Evolutionary conservation across 2,888 invertebrate species (phyloP).

Genomic region (Frankliniella fusca): DNA sequence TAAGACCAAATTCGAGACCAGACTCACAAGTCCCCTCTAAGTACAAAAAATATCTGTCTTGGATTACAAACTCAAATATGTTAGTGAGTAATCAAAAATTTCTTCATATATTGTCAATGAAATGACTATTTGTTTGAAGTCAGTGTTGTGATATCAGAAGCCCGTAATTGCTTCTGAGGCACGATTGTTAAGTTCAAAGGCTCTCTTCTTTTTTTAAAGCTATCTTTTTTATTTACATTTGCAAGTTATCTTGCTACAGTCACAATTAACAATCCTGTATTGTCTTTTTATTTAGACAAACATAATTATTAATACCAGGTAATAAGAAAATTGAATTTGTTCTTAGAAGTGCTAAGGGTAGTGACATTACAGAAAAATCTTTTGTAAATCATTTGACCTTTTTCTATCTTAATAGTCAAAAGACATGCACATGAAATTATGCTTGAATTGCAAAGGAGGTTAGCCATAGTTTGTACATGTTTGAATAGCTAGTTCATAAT

Average conservation of each 20-base stretch:
- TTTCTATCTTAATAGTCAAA: not conserved
- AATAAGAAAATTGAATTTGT: not conserved
- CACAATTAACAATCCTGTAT: not conserved
- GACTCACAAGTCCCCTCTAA: too few species aligned
- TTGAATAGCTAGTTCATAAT: not conserved
- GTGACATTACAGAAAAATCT: not conserved
- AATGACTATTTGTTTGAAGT: too few species aligned
- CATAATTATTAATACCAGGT: not conserved
- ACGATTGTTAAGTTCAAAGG: too few species aligned
- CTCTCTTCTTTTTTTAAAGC: too few species aligned
- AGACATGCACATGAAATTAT: not conserved
- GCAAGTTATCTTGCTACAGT: not conserved
- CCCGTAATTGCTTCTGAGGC: too few species aligned
- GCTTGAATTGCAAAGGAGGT: conserved; percentile 11
- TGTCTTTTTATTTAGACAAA: not conserved
- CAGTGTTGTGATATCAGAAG: too few species aligned
- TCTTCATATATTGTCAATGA: too few species aligned
- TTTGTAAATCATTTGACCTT: not conserved
- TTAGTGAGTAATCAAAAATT: too few species aligned
- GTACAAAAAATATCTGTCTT: too few species aligned
- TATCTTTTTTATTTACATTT: too few species aligned
- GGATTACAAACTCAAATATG: too few species aligned
- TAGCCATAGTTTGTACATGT: not conserved
- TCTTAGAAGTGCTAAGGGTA: not conserved
- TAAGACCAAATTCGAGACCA: too few species aligned